These are phyloP conservation scores for Scleropages formosus DNA, from an alignment of 2,797 vertebrate species.

Conservation along the genomic window DNA sequence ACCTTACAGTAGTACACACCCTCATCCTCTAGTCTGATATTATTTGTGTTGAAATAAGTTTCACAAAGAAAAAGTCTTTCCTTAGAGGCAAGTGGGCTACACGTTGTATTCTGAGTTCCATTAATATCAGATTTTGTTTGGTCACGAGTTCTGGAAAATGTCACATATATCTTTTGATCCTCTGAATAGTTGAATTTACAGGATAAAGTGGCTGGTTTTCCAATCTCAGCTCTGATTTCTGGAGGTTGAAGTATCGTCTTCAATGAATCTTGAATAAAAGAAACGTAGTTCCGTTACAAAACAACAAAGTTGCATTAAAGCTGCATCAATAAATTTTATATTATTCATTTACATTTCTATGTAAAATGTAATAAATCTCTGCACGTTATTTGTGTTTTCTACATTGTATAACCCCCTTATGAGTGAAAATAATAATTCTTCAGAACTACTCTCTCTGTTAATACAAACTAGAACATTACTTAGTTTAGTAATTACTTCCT, in stretches of 20 bases:
- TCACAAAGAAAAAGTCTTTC: not conserved
- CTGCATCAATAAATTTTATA: not conserved
- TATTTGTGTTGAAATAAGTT: not conserved
- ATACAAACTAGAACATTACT: too few relatives aligned
- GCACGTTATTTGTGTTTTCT: not conserved
- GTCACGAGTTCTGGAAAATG: not conserved
- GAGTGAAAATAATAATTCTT: too few relatives aligned
- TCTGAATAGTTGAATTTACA: not conserved
- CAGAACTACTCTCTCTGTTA: too few relatives aligned
- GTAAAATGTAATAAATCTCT: not conserved
- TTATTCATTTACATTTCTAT: not conserved
- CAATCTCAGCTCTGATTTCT: not conserved
- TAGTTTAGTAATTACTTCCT: too few relatives aligned
- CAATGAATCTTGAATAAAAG: not conserved
- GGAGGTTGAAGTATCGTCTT: not conserved
- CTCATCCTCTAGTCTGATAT: not conserved
- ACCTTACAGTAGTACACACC: constrained; percentile 4
- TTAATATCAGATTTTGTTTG: not conserved
- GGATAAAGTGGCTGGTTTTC: constrained; percentile 7
- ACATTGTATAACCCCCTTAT: not conserved
- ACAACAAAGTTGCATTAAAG: not conserved
- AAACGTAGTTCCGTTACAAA: not conserved
- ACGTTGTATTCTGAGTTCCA: not conserved
- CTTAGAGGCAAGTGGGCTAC: not conserved
- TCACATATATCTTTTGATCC: not conserved